Conservation (phyloP, 30 jellyfish, hydroid and myxozoan genomes). For the Hydractinia symbiolongicarpus region DNA sequence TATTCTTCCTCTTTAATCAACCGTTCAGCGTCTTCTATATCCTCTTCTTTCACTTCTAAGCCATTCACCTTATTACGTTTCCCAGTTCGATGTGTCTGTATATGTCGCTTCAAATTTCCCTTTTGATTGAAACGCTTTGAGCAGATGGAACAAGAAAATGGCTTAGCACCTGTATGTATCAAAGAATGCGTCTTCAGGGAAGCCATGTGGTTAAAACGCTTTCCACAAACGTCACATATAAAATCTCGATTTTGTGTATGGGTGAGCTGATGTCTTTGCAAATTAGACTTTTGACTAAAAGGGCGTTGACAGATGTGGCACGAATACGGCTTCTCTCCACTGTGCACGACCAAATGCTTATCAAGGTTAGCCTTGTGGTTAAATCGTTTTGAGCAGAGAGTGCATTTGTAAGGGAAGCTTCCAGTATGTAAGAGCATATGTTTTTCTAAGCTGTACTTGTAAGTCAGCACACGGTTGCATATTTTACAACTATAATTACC, state of each 20-base stretch:
- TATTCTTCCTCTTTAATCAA: background rate
- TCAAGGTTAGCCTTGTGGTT: slow-evolving; percentile 33
- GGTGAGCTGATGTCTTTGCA: slow-evolving; percentile 40
- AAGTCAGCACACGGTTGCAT: slow-evolving; percentile 33
- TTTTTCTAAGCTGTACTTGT: slow-evolving; percentile 37
- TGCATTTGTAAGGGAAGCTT: slow-evolving; percentile 30
- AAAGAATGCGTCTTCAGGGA: slow-evolving; percentile 31
- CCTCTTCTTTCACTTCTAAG: background rate
- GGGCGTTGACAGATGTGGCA: slow-evolving; percentile 38
- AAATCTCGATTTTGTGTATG: slow-evolving; percentile 40
- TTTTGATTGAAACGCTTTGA: slow-evolving; percentile 29
- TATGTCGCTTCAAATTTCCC: slow-evolving; percentile 29
- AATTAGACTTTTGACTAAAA: slow-evolving; percentile 32
- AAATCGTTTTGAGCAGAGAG: slow-evolving; percentile 30
- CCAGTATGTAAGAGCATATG: slow-evolving; percentile 37
- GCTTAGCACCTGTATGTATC: slow-evolving; percentile 37
- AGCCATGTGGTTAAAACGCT: slow-evolving; percentile 36
- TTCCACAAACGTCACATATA: slow-evolving; percentile 35
- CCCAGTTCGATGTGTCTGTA: slow-evolving; percentile 35
- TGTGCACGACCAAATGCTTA: slow-evolving; percentile 33
- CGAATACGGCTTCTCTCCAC: slow-evolving; percentile 38
- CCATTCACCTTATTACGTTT: slow-evolving; percentile 16
- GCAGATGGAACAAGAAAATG: slow-evolving; percentile 28
- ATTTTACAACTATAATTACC: slow-evolving; percentile 36
- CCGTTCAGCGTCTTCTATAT: background rate